Conservation (phyloP, 2,113 vertebrate genomes). For the Oreochromis spilurus region DNA sequence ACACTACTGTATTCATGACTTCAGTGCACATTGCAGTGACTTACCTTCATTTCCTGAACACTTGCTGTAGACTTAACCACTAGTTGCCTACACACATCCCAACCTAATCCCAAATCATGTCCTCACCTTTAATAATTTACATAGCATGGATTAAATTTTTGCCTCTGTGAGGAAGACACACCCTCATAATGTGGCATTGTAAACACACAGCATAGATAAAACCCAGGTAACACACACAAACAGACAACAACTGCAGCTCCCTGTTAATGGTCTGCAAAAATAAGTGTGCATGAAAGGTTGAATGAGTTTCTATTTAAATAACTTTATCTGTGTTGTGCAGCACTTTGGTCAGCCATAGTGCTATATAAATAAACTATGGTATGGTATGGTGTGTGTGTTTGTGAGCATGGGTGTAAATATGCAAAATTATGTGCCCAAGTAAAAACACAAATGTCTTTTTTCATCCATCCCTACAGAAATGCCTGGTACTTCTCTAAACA, state of each 20-base stretch:
- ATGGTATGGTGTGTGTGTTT: not conserved
- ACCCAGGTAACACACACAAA: not conserved
- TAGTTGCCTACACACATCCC: not conserved
- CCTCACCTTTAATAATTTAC: not conserved
- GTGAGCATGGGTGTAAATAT: not conserved
- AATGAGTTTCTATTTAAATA: not conserved
- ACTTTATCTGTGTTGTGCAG: not conserved
- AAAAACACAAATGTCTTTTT: not conserved
- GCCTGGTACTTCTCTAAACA: not conserved
- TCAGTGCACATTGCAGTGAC: not conserved
- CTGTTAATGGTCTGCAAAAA: not conserved
- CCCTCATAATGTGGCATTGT: not conserved
- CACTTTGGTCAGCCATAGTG: not conserved
- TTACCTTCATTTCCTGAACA: not conserved
- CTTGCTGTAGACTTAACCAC: not conserved
- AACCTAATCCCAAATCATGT: not conserved
- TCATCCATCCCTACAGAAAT: not conserved
- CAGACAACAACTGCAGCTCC: not conserved
- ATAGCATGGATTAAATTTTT: accelerated
- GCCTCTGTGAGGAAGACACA: not conserved
- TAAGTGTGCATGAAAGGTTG: not conserved
- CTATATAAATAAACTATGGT: not conserved
- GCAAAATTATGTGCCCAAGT: not conserved
- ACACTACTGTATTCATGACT: not conserved
- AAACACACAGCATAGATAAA: not conserved